Evolutionary conservation across 2,797 vertebrate genomes (phyloP).

Genomic region (Falco cherrug): DNA sequence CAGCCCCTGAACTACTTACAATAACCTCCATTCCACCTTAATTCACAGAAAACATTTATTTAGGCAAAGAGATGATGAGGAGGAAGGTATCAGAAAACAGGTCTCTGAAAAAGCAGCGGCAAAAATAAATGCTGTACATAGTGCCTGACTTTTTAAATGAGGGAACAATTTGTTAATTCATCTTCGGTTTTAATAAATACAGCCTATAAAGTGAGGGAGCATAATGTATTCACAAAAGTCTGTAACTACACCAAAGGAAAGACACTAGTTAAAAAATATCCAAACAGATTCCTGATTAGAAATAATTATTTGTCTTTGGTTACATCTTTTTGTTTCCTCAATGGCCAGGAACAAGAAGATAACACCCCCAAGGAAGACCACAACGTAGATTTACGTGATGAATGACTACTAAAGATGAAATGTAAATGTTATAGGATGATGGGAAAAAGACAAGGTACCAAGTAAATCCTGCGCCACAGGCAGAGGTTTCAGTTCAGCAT

Average conservation of each 20-base stretch:
- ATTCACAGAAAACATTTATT: neutral
- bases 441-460: neutral
- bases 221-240: neutral
- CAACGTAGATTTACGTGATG: neutral
- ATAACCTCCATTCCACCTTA: neutral
- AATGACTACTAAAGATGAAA: neutral
- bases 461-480: neutral
- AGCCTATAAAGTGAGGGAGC: neutral
- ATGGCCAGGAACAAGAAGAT: neutral
- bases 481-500: neutral
- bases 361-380: neutral
- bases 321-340: neutral
- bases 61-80: neutral
- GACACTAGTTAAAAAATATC: neutral
- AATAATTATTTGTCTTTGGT: neutral
- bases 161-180: neutral
- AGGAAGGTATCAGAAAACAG: neutral
- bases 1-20: neutral
- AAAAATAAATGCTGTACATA: neutral
- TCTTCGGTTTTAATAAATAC: neutral
- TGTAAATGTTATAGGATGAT: neutral
- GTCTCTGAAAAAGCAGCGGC: neutral
- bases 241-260: neutral
- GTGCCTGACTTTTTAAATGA: neutral
- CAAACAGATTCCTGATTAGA: neutral